phyloP scores from a whole-genome alignment of 2,797 vertebrate genomes.

The Malacoraja senta region DNA sequence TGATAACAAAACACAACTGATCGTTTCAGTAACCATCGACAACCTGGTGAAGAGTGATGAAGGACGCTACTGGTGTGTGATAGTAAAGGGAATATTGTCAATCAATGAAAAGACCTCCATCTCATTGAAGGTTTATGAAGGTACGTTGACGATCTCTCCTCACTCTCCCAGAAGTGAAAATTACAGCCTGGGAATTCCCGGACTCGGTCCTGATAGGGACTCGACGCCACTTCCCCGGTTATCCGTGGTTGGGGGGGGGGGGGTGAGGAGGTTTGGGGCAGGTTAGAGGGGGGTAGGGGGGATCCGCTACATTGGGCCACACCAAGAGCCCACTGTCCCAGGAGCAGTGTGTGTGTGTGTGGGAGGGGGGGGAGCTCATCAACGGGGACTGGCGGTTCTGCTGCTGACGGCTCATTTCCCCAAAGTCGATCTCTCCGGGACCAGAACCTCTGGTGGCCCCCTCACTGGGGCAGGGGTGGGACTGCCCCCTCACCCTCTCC shows the following conservation, averaged over 20 bases:
- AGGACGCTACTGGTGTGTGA: background rate
- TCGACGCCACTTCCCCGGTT: background rate
- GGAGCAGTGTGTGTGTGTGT: background rate
- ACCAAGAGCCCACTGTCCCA: background rate
- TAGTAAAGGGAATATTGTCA: background rate
- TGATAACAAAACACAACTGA: background rate
- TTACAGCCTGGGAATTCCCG: background rate
- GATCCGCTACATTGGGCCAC: too few species aligned
- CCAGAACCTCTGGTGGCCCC: background rate
- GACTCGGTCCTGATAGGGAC: background rate
- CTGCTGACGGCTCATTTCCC: background rate
- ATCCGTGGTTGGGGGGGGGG: background rate
- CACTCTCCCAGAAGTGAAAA: background rate
- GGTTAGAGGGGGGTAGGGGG: too few species aligned
- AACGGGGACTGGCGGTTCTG: too few species aligned
- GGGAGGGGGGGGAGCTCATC: background rate
- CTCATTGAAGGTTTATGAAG: background rate
- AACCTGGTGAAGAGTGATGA: background rate
- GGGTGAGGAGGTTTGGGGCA: too few species aligned
- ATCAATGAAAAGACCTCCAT: rapidly evolving
- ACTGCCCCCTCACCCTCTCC: background rate
- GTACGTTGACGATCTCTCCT: background rate
- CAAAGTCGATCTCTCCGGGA: background rate
- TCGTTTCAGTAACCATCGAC: slow-evolving; percentile 35
- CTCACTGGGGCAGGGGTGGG: background rate